These are phyloP conservation scores for Halichondria panicea DNA, from an alignment of 37 sponge, comb jelly and placozoan species.

Conservation along the genomic window DNA sequence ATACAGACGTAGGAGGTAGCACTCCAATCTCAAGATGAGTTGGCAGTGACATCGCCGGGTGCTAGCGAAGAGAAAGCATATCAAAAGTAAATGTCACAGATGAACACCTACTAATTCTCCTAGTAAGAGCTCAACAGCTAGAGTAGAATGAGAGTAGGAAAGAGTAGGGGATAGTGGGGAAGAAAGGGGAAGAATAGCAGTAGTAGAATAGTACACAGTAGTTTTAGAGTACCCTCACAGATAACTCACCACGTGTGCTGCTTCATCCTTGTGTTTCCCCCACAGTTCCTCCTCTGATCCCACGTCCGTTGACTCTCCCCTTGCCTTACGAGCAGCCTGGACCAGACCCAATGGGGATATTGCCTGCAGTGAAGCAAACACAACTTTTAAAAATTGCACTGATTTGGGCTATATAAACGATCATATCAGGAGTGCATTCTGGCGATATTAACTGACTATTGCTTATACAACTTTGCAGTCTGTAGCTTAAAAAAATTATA, in stretches of 20 bases:
- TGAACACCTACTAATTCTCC: no score
- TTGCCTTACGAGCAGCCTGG: conserved; percentile 55
- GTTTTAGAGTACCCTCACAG: neutral
- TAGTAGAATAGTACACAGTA: neutral
- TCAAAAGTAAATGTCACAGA: no score
- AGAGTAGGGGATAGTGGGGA: neutral
- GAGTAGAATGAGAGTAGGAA: neutral
- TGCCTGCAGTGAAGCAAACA: conserved; percentile 28
- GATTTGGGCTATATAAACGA: no score
- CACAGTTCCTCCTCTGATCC: conserved; percentile 60
- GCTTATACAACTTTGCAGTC: no score
- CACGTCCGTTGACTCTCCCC: conserved; percentile 59
- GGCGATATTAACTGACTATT: no score
- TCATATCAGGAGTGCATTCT: no score
- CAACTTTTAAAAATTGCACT: no score
- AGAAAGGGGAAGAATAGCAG: neutral
- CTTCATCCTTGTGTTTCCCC: conserved; percentile 19
- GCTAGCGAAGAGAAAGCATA: neutral
- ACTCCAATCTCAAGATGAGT: conserved; percentile 56
- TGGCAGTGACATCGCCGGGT: conserved; percentile 24
- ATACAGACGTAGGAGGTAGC: conserved; percentile 8
- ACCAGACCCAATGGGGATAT: conserved; percentile 58
- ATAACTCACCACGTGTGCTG: neutral
- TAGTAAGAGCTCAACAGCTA: neutral
- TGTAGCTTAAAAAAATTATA: no score